Evolutionary conservation across 2,113 vertebrate species (phyloP).

Genomic region (human (Homo sapiens)): GRCh38 chr1:8872001-8872500

Average conservation of each 20-base stretch:
- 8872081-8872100: neutral
- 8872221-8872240: neutral
- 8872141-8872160: rapidly evolving
- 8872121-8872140: rapidly evolving
- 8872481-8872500: no score
- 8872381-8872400: neutral
- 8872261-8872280: rapidly evolving
- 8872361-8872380: rapidly evolving
- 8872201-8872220: neutral
- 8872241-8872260: neutral
- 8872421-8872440: no score
- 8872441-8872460: no score
- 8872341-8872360: neutral
- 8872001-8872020: rapidly evolving
- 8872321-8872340: rapidly evolving
- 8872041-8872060: neutral
- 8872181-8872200: neutral
- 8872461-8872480: no score
- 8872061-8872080: neutral
- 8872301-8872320: neutral
- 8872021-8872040: neutral
- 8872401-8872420: no score
- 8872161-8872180: rapidly evolving
- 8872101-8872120: neutral
- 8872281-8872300: neutral